Base-by-base conservation (phyloP, 2,888 invertebrate species). In the Ephialtes manifestator region DNA sequence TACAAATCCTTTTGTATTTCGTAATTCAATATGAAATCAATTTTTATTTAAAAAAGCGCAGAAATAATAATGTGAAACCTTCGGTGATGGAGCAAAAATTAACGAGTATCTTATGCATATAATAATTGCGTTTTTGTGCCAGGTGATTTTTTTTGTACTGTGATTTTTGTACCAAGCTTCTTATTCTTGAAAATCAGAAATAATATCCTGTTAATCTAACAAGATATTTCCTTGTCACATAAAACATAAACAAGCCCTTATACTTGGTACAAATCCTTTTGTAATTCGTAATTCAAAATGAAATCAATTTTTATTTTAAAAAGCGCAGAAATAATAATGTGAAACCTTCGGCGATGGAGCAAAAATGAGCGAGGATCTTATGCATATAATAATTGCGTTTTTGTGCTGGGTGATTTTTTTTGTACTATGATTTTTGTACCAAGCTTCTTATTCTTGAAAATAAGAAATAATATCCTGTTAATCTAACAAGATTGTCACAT, bases 71-170 rank as follows among this genome's bases (percentile, higher is more conserved):
- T 70, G 51, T 15, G n/a, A 24, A 58, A 24, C 13, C 20, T 43
- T 58, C 31, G 24, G 24, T 39, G 24, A 39, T 39, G 8, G 11
- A 46, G 60, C 24, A 11, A 60, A 24, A 24, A 28, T 60, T 1
- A 18, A 28, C 2, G 4, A 39, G 39, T 39, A 7, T 20, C 15
- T 24, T n/a, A 24, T 43, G 28, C 53, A 53, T 20, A 20, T 20
- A 53, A 53, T 53, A 31, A 13, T 35, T 48, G 67, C 58, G 31
- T 83, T 63, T 11, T 48, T 84, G 77, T 84, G 83, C 83, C 58
- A 31, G 4, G 55, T 63, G 75, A 55, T 55, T 76, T 39, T 8
- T 39, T 39, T 39, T 39, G 39, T 10, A 10, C 39, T 39, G 39
- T 10, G 39, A 39, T 39, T 39, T 39, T 39, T 39, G 39, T 67